Base-by-base conservation (phyloP, 2,113 vertebrate species). In the Numida meleagris region DNA sequence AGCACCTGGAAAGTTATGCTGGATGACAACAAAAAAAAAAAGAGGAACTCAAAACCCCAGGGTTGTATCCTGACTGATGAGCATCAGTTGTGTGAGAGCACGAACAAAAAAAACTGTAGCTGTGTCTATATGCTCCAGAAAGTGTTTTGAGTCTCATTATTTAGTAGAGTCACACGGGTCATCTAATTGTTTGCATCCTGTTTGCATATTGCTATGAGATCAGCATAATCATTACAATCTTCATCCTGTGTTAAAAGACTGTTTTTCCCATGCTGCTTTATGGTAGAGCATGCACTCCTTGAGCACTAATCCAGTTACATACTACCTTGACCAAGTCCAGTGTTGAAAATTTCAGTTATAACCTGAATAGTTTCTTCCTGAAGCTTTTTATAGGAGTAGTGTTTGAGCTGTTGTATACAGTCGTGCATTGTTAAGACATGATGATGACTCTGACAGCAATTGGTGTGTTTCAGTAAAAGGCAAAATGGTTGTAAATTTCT, bases 181-280 rank as follows among this genome's bases (percentile, higher is more conserved):
- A 9, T 13, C 24, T 33, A 16, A 2, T 8, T 20, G 31, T 34
- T n/a, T 48, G 5, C 20, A 24, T 33, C 48, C 31, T 29, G 5
- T 4, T 48, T 66, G 55, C 18, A 7, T 36, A 18, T 3, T 9
- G 6, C 27, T 46, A 1, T 0, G 4, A 16, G 6, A 6, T n/a
- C 21, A 53, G 2, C 1, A 0, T 4, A 4, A 6, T 4, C 31
- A 38, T 0, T n/a, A n/a, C n/a, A 0, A 12, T 71, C 36, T 66
- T 34, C 33, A 46, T 9, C 19, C 0, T 0, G 6, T 10, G 9
- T 6, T 20, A 6, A 5, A 9, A 34, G 18, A 4, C 8, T 4
- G 14, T 10, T 65, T 31, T 65, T n/a, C 50, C 43, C 40, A 12
- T 0, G 0, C 16, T 21, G 11, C 36, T 8, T 7, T 20, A 12